These are phyloP conservation scores for Actinia tenebrosa DNA, from an alignment of 64 coral and sea anemone genomes.

Conservation along the genomic window DNA sequence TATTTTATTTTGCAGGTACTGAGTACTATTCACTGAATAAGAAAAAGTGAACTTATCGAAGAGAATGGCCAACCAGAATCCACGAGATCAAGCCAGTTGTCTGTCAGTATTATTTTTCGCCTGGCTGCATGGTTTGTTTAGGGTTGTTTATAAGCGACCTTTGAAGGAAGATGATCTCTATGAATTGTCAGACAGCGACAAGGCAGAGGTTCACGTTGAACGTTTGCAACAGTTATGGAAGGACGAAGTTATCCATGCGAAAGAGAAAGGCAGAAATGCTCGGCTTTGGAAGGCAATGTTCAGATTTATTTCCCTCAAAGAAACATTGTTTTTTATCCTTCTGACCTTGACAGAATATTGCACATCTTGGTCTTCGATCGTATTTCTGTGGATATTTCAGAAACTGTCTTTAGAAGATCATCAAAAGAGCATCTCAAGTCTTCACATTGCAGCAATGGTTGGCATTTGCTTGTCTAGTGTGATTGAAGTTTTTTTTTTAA, in stretches of 20 bases:
- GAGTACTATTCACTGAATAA: no score
- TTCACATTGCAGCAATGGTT: neutral
- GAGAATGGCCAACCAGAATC: constrained; percentile 2
- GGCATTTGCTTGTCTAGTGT: neutral
- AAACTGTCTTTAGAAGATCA: neutral
- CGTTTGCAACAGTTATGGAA: constrained; percentile 1
- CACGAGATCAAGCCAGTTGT: constrained; percentile 22
- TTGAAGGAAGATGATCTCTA: constrained; percentile 48
- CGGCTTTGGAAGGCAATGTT: constrained; percentile 33
- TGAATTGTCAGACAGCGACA: neutral
- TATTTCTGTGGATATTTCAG: constrained; percentile 34
- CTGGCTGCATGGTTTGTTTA: constrained; percentile 41
- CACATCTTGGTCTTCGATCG: neutral
- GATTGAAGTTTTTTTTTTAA: neutral
- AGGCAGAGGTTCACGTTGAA: neutral
- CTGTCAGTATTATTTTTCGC: constrained; percentile 42
- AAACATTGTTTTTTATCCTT: neutral
- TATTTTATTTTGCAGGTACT: no score
- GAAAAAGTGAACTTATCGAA: neutral
- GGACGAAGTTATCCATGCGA: neutral
- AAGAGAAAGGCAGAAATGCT: neutral
- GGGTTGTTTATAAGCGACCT: constrained; percentile 40
- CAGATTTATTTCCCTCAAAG: neutral
- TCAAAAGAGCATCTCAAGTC: neutral
- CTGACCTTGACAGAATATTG: neutral